phyloP scores from a whole-genome alignment of 2,113 vertebrate species.

The Planiliza haematocheilus region DNA sequence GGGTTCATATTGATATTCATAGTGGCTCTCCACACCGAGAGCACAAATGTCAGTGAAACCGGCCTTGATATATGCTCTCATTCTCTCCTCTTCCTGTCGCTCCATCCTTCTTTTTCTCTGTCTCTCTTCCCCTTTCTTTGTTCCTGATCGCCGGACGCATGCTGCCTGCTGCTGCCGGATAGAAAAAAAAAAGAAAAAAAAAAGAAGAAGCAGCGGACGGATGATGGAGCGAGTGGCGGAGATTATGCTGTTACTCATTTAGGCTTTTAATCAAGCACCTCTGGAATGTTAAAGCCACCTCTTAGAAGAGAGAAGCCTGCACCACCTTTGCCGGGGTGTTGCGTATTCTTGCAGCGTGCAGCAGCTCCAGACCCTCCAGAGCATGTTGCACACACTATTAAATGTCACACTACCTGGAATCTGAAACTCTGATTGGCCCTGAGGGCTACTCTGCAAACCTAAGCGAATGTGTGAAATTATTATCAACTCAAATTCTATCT shows the following conservation, averaged over 20 bases:
- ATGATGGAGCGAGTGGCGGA: slow-evolving; percentile 69
- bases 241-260: slow-evolving; percentile 70
- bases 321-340: slow-evolving; percentile 48
- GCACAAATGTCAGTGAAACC: slow-evolving; percentile 78
- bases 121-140: slow-evolving; percentile 72
- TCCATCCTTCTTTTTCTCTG: slow-evolving; percentile 73
- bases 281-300: slow-evolving; percentile 60
- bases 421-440: slow-evolving; percentile 24
- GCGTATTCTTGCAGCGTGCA: slow-evolving; percentile 42
- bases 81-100: slow-evolving; percentile 79
- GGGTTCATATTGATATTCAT: slow-evolving; percentile 83
- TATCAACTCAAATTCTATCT: slow-evolving; percentile 23
- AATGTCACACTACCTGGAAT: slow-evolving; percentile 59
- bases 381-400: slow-evolving; percentile 33
- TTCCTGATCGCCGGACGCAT: slow-evolving; percentile 67
- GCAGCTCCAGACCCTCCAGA: slow-evolving; percentile 26
- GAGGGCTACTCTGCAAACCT: slow-evolving; percentile 23
- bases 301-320: slow-evolving; percentile 46
- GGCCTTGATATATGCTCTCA: slow-evolving; percentile 79
- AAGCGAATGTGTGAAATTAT: slow-evolving; percentile 27
- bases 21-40: slow-evolving; percentile 75
- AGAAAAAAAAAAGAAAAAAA: not conserved
- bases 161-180: slow-evolving; percentile 64
- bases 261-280: slow-evolving; percentile 70
- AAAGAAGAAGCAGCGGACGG: slow-evolving; percentile 33